Conservation (phyloP, 2,113 vertebrate genomes). For the Thalassoma bifasciatum region DNA sequence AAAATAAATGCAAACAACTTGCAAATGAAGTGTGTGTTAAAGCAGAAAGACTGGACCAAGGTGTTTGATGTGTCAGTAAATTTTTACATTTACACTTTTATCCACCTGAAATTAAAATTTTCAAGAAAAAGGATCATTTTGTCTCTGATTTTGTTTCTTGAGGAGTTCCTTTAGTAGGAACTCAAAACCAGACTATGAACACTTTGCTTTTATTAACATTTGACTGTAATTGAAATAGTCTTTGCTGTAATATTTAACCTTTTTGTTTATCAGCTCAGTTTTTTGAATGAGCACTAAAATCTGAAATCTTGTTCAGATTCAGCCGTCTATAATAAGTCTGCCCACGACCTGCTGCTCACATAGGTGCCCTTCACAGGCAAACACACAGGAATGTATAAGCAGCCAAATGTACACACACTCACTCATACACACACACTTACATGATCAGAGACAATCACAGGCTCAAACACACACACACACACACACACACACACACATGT, state of each 20-base stretch:
- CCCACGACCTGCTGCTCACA: slow-evolving; percentile 40
- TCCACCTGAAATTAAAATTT: no score
- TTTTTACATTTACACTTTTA: no score
- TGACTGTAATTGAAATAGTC: no score
- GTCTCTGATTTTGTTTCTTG: no score
- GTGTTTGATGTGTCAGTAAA: neutral
- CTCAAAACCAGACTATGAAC: no score
- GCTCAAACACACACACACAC: neutral
- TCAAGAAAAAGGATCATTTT: no score
- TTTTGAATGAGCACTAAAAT: neutral
- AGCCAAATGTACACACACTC: slow-evolving; percentile 10
- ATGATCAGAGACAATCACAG: neutral
- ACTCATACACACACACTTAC: slow-evolving; percentile 1
- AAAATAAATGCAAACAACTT: neutral
- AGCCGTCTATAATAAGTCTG: slow-evolving; percentile 12
- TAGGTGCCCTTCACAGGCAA: slow-evolving; percentile 45
- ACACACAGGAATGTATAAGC: slow-evolving; percentile 33
- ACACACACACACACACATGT: slow-evolving; percentile 5
- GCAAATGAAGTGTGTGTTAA: neutral
- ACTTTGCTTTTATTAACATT: no score
- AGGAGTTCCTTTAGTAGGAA: no score
- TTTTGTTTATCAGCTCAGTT: no score
- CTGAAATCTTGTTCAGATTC: slow-evolving; percentile 18
- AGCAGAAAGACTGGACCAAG: neutral
- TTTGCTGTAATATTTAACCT: no score